phyloP scores from a whole-genome alignment of 2,797 vertebrate genomes.

The Amazona ochrocephala region DNA sequence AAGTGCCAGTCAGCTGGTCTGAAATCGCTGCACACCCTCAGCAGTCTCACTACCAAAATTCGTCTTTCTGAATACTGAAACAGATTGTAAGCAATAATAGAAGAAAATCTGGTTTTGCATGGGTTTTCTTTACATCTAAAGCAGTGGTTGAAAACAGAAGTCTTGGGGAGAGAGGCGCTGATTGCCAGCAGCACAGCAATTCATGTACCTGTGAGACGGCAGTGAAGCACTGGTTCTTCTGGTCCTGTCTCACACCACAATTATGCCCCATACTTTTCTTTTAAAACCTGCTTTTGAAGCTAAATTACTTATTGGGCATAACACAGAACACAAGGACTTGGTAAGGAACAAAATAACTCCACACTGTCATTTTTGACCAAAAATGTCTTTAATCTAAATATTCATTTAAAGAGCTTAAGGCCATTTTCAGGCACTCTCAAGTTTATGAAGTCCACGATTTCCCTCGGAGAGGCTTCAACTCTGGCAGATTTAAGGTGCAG shows the following conservation, averaged over 20 bases:
- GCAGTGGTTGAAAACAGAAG: neutral
- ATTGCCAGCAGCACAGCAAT: neutral
- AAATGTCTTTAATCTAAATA: neutral
- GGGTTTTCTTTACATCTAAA: neutral
- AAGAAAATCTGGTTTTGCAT: neutral
- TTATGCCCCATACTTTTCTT: neutral
- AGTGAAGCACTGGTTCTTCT: neutral
- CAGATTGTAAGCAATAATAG: neutral
- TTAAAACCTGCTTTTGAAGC: neutral
- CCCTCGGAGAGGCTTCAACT: neutral
- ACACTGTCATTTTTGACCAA: neutral
- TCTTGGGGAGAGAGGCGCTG: rapidly evolving
- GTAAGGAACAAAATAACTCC: neutral
- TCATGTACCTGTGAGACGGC: neutral
- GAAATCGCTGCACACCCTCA: neutral
- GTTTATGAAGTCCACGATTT: neutral
- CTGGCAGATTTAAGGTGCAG: neutral
- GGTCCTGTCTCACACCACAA: neutral
- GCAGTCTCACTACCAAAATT: neutral
- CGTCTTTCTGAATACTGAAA: neutral
- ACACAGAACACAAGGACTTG: neutral
- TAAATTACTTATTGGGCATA: neutral
- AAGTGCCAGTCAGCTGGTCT: neutral
- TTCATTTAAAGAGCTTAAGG: neutral
- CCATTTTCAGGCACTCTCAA: neutral